These are phyloP conservation scores for Megaleporinus macrocephalus DNA, from an alignment of 2,113 vertebrate species.

Conservation along the genomic window DNA sequence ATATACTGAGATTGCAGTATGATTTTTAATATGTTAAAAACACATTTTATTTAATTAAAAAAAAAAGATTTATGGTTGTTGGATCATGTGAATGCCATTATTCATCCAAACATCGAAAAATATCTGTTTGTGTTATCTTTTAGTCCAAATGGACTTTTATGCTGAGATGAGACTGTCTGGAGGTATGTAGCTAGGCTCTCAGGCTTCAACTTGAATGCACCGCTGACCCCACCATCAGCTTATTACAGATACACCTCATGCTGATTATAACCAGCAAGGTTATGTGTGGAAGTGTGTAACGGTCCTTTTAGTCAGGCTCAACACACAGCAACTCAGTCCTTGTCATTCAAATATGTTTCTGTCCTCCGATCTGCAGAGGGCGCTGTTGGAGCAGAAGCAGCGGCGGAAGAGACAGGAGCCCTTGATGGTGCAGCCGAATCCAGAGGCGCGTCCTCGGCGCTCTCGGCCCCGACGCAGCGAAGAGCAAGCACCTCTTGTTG, in stretches of 20 bases:
- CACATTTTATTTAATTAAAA: too few species aligned
- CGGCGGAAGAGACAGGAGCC: conserved; percentile 89
- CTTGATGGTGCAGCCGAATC: conserved; percentile 93
- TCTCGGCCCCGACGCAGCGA: conserved; percentile 79
- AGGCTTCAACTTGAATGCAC: neutral
- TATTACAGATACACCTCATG: neutral
- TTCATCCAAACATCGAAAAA: too few species aligned
- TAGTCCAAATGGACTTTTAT: too few species aligned
- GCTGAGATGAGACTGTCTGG: too few species aligned
- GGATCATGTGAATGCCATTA: too few species aligned
- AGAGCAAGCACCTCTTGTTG: conserved; percentile 87
- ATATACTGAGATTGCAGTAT: too few species aligned
- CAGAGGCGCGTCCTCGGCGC: conserved; percentile 80
- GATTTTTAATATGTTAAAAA: too few species aligned
- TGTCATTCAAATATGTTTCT: neutral
- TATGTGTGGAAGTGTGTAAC: neutral
- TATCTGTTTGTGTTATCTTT: too few species aligned
- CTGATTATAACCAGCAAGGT: neutral
- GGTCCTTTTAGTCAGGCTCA: neutral
- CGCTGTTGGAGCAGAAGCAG: conserved; percentile 92
- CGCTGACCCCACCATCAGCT: neutral
- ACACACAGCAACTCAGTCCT: neutral
- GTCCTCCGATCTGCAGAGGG: conserved; percentile 77
- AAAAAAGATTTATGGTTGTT: too few species aligned
- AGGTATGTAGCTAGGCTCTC: neutral